Base-by-base conservation (phyloP, 2,113 vertebrate species). In the Salvelinus sp. region DNA sequence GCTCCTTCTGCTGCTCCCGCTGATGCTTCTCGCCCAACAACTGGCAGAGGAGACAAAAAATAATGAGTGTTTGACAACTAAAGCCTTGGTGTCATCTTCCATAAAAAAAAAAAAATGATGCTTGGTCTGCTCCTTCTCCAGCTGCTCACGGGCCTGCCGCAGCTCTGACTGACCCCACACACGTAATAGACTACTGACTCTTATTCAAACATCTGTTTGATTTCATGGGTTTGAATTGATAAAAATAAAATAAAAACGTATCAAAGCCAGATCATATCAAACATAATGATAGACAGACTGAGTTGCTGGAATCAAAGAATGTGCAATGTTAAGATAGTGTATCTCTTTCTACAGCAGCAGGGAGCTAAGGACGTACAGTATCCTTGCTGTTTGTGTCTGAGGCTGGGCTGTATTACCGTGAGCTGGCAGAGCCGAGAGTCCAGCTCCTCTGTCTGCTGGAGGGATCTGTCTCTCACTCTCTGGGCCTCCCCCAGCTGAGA, bases 61-160 rank as follows among this genome's bases (percentile, higher is more conserved):
- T 62, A 74, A 70, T 25, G 33, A 57, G 12, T 57, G 28, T 70
- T 48, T 50, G 18, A 68, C 38, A 50, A 91, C 0, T 82, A 86
- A 44, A 2, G 54, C 38, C 68, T 62, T 62, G 58, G 73, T 93
- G 18, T 62, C n/a, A n/a, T 62, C n/a, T 22, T n/a, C 58, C n/a
- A 50, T 16, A 2, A 47, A 5, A 13, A 13, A 28, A n/a, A 13
- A 48, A 2, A 48, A 48, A 48, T 48, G 4, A 0, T 44, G 20
- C 72, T 87, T 88, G 5, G 85, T 94, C 76, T 86, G 82, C 25
- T 92, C 91, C 68, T 91, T 92, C 79, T 91, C 90, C 80, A 93
- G 76, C 25, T 93, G 85, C 71, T 83, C 77, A 60, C 91, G 89
- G 63, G 87, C 85, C 20, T 91, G 83, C 71, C 74, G 79, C 6